A percentile compares a stretch with the other conserved stretches of the same genome.
These are phyloP conservation scores for Stenodera caucasica DNA, from an alignment of 2,888 invertebrate genomes.

Conservation along the genomic window DNA sequence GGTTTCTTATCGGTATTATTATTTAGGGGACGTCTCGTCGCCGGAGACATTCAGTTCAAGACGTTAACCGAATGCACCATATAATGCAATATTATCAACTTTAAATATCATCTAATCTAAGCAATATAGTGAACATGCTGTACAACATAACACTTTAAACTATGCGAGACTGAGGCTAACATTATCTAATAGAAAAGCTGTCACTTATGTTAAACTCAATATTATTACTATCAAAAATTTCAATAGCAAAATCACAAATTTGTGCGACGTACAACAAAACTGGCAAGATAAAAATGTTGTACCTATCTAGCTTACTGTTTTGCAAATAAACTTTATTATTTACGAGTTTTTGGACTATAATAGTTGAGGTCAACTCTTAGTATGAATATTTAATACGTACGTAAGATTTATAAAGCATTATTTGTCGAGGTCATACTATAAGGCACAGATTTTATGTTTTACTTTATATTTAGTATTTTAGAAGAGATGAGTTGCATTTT, in stretches of 20 bases:
- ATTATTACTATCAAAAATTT: not conserved
- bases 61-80: conserved; percentile 29
- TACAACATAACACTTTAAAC: conserved; percentile 14
- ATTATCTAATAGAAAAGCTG: not conserved
- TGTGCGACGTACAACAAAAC: not conserved
- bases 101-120: conserved; percentile 29
- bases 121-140: conserved; percentile 16
- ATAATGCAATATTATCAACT: conserved; percentile 28
- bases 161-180: not conserved
- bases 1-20: conserved; percentile 22
- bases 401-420: conserved; percentile 17
- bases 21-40: conserved; percentile 26
- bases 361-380: not conserved
- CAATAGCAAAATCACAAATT: too few species aligned
- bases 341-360: conserved; percentile 2
- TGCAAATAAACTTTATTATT: conserved; percentile 8
- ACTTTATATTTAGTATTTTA: conserved; percentile 15
- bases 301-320: not conserved
- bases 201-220: not conserved
- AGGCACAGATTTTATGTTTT: conserved; percentile 15
- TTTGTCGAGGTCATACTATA: conserved; percentile 14
- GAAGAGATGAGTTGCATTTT: conserved; percentile 18
- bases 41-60: conserved; percentile 29
- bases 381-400: conserved; percentile 15
- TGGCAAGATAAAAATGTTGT: not conserved